Evolutionary conservation across 92 coral and sea anemone species (phyloP).

Genomic region (Montipora capitata): DNA sequence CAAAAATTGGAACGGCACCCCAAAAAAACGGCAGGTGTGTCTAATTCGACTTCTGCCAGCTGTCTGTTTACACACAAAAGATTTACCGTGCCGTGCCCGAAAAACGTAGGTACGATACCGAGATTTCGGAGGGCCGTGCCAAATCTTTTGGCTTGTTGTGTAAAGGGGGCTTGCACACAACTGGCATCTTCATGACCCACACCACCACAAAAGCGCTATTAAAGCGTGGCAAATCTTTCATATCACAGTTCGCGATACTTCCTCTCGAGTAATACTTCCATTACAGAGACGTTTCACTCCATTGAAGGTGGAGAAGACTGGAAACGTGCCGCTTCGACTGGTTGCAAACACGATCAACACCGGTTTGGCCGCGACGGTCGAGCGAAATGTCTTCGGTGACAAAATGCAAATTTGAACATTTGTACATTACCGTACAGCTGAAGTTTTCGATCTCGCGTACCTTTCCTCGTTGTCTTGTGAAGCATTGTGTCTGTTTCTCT

Average conservation of each 20-base stretch:
- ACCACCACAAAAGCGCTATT: neutral
- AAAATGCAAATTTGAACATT: slow-evolving; percentile 52
- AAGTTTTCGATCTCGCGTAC: slow-evolving; percentile 15
- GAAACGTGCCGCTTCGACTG: slow-evolving; percentile 63
- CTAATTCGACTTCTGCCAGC: too few species aligned
- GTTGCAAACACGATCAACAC: slow-evolving; percentile 57
- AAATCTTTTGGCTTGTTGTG: too few species aligned
- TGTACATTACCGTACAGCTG: slow-evolving; percentile 51
- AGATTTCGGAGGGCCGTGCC: too few species aligned
- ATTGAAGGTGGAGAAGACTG: slow-evolving; percentile 53
- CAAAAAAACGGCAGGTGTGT: too few species aligned
- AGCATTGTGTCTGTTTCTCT: slow-evolving; percentile 30
- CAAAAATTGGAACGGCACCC: too few species aligned
- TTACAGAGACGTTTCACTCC: slow-evolving; percentile 41
- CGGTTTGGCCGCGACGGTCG: slow-evolving; percentile 68
- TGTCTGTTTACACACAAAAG: too few species aligned
- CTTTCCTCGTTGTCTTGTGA: slow-evolving; percentile 47
- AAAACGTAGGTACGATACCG: too few species aligned
- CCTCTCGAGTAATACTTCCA: neutral
- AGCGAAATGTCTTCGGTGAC: slow-evolving; percentile 29
- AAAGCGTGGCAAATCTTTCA: neutral
- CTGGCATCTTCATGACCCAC: neutral
- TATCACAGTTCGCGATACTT: neutral
- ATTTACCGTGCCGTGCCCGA: too few species aligned
- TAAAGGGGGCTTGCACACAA: too few species aligned